Conservation (phyloP, 2,888 invertebrate genomes). For the Macrophya annulata region DNA sequence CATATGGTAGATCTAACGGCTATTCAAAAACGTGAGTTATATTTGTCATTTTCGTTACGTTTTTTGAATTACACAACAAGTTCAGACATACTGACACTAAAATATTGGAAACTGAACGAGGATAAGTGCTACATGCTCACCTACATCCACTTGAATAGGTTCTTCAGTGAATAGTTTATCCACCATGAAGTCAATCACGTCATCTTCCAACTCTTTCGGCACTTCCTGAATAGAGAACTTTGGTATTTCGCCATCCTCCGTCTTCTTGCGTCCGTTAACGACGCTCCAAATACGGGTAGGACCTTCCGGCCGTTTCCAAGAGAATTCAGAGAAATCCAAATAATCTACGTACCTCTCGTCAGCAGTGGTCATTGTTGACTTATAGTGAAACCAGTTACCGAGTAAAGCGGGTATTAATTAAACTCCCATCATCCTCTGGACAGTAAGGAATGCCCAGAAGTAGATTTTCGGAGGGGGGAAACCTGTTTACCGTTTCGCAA, state of each 20-base stretch:
- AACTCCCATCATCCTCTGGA: not conserved
- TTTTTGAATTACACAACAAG: not conserved
- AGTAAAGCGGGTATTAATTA: not conserved
- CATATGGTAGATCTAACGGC: not conserved
- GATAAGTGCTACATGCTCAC: not conserved
- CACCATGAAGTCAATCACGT: slow-evolving; percentile 65
- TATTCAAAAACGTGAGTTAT: not conserved
- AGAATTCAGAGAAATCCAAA: slow-evolving; percentile 50
- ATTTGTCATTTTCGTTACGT: not conserved
- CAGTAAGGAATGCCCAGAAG: not conserved
- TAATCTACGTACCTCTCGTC: slow-evolving; percentile 27
- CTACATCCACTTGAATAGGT: not conserved
- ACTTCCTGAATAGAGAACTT: slow-evolving; percentile 73
- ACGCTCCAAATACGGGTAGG: slow-evolving; percentile 71
- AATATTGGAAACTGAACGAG: not conserved
- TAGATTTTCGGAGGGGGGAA: slow-evolving; percentile 11
- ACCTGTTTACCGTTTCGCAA: slow-evolving; percentile 7
- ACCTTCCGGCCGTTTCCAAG: slow-evolving; percentile 65
- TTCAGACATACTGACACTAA: not conserved
- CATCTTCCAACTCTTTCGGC: slow-evolving; percentile 71
- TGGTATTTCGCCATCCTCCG: slow-evolving; percentile 50
- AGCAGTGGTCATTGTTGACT: not conserved
- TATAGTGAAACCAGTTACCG: not conserved
- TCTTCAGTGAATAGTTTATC: not conserved
- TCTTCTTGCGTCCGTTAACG: slow-evolving; percentile 64